Conservation (phyloP, 2,113 vertebrate species). For the Lepus europaeus region DNA sequence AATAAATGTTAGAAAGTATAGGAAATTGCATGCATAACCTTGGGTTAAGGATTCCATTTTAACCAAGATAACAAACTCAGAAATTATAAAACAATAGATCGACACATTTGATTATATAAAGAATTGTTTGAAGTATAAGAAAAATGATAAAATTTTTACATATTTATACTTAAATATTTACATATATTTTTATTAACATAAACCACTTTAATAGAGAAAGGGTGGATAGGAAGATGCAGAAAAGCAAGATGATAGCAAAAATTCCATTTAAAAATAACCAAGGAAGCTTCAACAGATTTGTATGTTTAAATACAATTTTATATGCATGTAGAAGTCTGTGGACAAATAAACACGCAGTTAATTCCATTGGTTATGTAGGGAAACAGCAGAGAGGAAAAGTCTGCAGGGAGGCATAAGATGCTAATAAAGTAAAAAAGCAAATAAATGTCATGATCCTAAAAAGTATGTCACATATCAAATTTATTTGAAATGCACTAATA, state of each 20-base stretch:
- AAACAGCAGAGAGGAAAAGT: background rate
- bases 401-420: background rate
- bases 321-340: background rate
- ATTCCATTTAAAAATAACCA: background rate
- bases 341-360: background rate
- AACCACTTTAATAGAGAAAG: background rate
- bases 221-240: background rate
- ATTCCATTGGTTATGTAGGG: background rate
- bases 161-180: background rate
- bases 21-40: background rate
- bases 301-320: background rate
- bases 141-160: background rate
- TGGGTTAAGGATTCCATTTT: background rate
- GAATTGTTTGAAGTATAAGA: background rate
- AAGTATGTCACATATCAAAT: background rate
- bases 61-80: background rate
- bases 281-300: background rate
- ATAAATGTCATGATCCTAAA: background rate
- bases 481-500: background rate
- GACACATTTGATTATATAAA: background rate
- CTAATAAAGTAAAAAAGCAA: background rate
- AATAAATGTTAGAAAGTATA: background rate
- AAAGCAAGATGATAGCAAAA: background rate
- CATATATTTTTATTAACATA: background rate
- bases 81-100: background rate